These are phyloP conservation scores for Drosophila fulvimacula DNA, from an alignment of 2,888 invertebrate genomes.

Conservation along the genomic window DNA sequence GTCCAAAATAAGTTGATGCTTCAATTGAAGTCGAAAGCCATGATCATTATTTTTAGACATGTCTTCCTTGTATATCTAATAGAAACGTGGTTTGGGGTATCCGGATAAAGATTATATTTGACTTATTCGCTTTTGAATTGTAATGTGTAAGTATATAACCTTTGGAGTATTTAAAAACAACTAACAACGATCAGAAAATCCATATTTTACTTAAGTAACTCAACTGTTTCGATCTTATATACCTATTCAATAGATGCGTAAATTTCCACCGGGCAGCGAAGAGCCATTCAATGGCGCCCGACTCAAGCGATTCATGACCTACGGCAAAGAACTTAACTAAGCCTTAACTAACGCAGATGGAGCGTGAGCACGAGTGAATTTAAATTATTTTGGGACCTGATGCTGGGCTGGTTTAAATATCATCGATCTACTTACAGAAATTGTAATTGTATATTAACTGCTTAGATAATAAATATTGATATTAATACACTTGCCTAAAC, in stretches of 20 bases:
- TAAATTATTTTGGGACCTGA: conserved; percentile 15
- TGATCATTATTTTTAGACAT: conserved; percentile 4
- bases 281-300: conserved; percentile 86
- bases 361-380: not conserved
- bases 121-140: conserved; percentile 9
- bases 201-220: not conserved
- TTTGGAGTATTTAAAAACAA: not conserved
- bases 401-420: conserved; percentile 10
- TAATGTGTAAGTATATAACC: conserved; percentile 34
- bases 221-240: conserved; percentile 12
- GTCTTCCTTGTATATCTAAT: conserved; percentile 18
- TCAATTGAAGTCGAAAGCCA: not conserved
- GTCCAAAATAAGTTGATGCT: not conserved
- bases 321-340: conserved; percentile 84
- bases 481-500: conserved; percentile 61
- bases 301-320: conserved; percentile 86
- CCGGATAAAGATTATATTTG: conserved; percentile 18
- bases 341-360: not conserved
- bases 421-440: conserved; percentile 1
- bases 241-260: conserved; percentile 86
- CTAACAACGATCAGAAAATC: not conserved
- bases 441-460: not conserved
- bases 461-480: conserved; percentile 1
- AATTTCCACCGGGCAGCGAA: conserved; percentile 89
- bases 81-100: conserved; percentile 38